A percentile compares a stretch with the other conserved stretches of the same genome.
Evolutionary conservation across 2,888 invertebrate genomes (phyloP).

Genomic region (Flexamia atlantica): DNA sequence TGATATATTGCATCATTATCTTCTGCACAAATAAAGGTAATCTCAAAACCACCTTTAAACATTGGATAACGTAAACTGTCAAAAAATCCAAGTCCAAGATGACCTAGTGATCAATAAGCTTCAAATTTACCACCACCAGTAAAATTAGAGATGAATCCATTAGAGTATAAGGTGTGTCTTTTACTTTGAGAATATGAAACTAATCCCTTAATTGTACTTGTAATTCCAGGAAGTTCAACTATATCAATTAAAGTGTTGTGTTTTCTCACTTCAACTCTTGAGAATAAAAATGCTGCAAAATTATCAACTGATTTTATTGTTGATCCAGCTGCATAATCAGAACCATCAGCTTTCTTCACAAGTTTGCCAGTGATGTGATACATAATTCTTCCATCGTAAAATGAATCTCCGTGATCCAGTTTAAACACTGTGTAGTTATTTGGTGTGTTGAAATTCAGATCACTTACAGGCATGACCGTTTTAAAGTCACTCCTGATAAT

Average conservation of each 20-base stretch:
- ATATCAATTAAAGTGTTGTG: constrained; percentile 14
- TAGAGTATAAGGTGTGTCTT: neutral
- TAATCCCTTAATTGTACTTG: constrained; percentile 40
- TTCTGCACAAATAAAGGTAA: constrained; percentile 44
- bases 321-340: neutral
- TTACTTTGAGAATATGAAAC: neutral
- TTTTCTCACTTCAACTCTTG: constrained; percentile 40
- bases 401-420: no score
- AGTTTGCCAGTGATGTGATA: constrained; percentile 2
- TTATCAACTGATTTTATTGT: constrained; percentile 43
- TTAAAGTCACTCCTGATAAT: no score
- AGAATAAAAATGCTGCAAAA: constrained; percentile 25
- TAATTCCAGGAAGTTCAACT: constrained; percentile 44
- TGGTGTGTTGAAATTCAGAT: no score
- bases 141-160: constrained; percentile 13
- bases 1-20: constrained; percentile 34
- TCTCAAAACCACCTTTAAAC: constrained; percentile 55
- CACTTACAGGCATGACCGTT: no score
- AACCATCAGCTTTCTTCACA: constrained; percentile 17
- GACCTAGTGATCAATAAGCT: constrained; percentile 14
- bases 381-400: no score
- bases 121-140: constrained; percentile 46
- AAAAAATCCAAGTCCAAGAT: constrained; percentile 53
- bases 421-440: no score
- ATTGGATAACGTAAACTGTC: constrained; percentile 37